These are phyloP conservation scores for Gryllus longicercus DNA, from an alignment of 2,888 invertebrate species.

Conservation along the genomic window DNA sequence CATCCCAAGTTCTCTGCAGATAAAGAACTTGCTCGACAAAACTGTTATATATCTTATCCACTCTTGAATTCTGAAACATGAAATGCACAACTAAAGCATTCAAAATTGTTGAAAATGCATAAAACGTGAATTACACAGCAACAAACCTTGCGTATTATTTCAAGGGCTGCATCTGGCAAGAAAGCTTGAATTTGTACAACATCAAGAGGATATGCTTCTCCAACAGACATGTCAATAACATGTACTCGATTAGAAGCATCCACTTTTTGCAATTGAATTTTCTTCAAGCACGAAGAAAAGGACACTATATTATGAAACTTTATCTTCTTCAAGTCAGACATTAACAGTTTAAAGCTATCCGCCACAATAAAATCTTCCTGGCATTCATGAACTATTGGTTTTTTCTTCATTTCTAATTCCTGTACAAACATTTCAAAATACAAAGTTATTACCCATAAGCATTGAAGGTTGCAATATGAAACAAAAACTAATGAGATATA, in stretches of 20 bases:
- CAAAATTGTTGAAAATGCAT: neutral
- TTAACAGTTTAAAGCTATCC: neutral
- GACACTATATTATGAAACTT: neutral
- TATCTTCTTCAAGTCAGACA: constrained; percentile 19
- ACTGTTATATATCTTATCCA: constrained; percentile 23
- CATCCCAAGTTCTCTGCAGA: constrained; percentile 47
- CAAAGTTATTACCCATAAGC: too few species aligned
- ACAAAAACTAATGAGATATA: too few species aligned
- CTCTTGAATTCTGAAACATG: neutral
- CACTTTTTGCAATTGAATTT: constrained; percentile 19
- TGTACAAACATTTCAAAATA: too few species aligned
- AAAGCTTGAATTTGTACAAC: constrained; percentile 21
- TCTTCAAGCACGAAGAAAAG: neutral
- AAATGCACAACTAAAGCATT: neutral
- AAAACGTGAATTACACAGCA: neutral
- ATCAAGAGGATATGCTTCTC: constrained; percentile 20
- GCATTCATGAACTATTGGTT: too few species aligned
- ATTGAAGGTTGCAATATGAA: too few species aligned
- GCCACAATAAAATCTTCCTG: neutral
- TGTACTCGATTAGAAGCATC: constrained; percentile 11
- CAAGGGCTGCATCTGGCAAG: constrained; percentile 18
- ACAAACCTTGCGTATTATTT: constrained; percentile 20
- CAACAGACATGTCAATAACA: neutral
- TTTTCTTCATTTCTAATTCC: too few species aligned
- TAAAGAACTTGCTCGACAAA: constrained; percentile 39